Percentiles rank a stretch among this genome's conserved stretches.
These are phyloP conservation scores for Ectemnius cavifrons DNA, from an alignment of 2,888 invertebrate genomes.

Conservation along the genomic window DNA sequence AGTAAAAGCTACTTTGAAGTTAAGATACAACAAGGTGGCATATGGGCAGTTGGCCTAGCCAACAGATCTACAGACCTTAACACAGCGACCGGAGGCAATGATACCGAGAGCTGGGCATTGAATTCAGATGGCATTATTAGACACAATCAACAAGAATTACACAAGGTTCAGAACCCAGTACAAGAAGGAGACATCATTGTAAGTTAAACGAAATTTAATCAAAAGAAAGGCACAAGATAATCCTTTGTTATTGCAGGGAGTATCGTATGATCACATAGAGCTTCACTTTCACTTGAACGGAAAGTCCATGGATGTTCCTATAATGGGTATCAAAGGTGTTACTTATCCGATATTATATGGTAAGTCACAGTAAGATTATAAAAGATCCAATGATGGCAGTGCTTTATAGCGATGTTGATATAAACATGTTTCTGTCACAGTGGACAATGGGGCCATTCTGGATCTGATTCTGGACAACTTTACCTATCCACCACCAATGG, in stretches of 20 bases:
- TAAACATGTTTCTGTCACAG: constrained; percentile 80
- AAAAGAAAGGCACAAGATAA: too few relatives aligned
- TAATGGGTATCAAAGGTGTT: constrained; percentile 93
- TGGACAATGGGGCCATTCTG: constrained; percentile 98
- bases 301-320: constrained; percentile 89
- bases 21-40: constrained; percentile 96
- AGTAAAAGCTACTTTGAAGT: constrained; percentile 99
- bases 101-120: constrained; percentile 95
- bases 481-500: constrained; percentile 88
- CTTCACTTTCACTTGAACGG: constrained; percentile 97
- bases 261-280: constrained; percentile 97
- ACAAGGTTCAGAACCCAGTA: constrained; percentile 80
- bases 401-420: constrained; percentile 6
- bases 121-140: constrained; percentile 93
- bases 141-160: constrained; percentile 89
- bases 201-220: constrained; percentile 61
- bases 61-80: constrained; percentile 93
- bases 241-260: constrained; percentile 81
- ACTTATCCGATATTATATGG: constrained; percentile 96
- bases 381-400: background rate
- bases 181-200: constrained; percentile 96
- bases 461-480: constrained; percentile 96
- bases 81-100: constrained; percentile 89
- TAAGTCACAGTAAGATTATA: constrained; percentile 79
- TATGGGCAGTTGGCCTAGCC: constrained; percentile 97